phyloP scores from a whole-genome alignment of 1,140 invertebrate genomes.

The Aphelinus atriplicis region DNA sequence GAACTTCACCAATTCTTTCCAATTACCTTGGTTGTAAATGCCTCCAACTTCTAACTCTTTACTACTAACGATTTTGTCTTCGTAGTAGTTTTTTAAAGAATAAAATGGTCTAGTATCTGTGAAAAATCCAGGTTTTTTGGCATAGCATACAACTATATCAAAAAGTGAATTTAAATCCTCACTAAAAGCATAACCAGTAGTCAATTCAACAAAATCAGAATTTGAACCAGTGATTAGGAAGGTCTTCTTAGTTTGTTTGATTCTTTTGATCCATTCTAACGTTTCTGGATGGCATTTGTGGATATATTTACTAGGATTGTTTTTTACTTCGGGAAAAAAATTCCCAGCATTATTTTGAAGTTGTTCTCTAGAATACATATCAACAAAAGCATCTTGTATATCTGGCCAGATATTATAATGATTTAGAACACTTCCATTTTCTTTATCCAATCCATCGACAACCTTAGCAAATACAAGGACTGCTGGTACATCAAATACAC shows the following conservation, averaged over 20 bases:
- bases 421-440: slow-evolving; percentile 56
- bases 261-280: slow-evolving; percentile 72
- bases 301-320: slow-evolving; percentile 73
- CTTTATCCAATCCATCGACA: slow-evolving; percentile 76
- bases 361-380: slow-evolving; percentile 73
- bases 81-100: slow-evolving; percentile 60
- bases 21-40: slow-evolving; percentile 77
- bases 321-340: slow-evolving; percentile 74
- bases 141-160: slow-evolving; percentile 77
- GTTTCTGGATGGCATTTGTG: slow-evolving; percentile 70
- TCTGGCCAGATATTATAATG: slow-evolving; percentile 76
- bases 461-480: slow-evolving; percentile 76
- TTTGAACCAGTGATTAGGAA: slow-evolving; percentile 84
- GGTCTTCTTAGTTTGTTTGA: slow-evolving; percentile 69
- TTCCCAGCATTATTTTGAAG: slow-evolving; percentile 68
- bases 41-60: slow-evolving; percentile 60
- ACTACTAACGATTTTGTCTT: slow-evolving; percentile 55
- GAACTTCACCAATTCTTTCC: slow-evolving; percentile 70
- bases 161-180: slow-evolving; percentile 78
- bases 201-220: slow-evolving; percentile 77
- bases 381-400: slow-evolving; percentile 70
- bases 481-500: slow-evolving; percentile 81
- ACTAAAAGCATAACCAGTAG: slow-evolving; percentile 74
- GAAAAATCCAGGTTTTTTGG: slow-evolving; percentile 84
- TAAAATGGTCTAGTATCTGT: slow-evolving; percentile 71